Base-by-base conservation (phyloP, 2,888 invertebrate species). In the Anorthoa munda region DNA sequence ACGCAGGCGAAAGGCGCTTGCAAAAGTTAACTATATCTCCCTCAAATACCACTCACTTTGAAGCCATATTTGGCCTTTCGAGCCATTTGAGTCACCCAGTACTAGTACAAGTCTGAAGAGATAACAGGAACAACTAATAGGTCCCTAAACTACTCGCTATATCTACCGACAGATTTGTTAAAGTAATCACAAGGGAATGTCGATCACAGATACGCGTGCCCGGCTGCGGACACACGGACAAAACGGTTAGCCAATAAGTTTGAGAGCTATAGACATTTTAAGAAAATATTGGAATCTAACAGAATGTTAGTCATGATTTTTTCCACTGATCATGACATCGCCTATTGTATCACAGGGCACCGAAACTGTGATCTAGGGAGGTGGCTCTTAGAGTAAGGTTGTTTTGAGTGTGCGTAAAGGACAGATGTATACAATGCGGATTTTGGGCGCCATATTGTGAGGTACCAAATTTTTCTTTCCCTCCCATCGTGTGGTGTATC, bases 171-270 rank as follows among this genome's bases (percentile, higher is more conserved):
- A 89, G 90, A 92, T 93, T 92, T 92, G 92, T 92, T 91, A 90
- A 88, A 91, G 91, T 91, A 92, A 92, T 93, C 92, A 88, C 90
- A 85, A 78, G 88, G 90, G 89, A 89, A 91, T 88, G 92, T 87
- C 89, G 89, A 88, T 89, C 87, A 87, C 88, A 87, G 90, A 88
- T 90, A 87, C 83, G 85, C 78, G 88, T 82, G 77, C 68, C 63
- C 31, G 53, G 51, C 55, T 48, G 31, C 64, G 71, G 69, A 90
- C 89, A 85, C 73, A 91, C 87, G 39, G 79, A 18, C 64, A 5
- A 23, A 4, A 46, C 48, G 60, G 61, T 68, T 31, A 53, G 53
- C 55, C 26, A 82, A 83, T 60, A 50, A 48, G 23, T 39, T 39
- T 39, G 7, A 39, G 39, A 39, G 39, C 39, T 39, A 9, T 9